Conservation (phyloP, 2,113 vertebrate genomes). For the Aspidoscelis tigris region DNA sequence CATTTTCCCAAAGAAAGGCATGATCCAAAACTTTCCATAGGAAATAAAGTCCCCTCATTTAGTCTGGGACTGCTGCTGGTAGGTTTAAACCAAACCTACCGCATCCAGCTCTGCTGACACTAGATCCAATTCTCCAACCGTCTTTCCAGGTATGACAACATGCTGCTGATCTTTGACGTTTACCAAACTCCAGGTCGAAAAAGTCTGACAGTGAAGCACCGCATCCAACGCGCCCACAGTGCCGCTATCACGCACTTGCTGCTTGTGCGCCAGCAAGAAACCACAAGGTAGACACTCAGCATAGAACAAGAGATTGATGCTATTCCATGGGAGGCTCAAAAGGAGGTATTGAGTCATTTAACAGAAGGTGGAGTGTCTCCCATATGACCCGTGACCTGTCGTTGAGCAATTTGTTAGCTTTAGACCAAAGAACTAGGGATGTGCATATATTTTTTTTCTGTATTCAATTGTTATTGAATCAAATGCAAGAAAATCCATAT, state of each 20-base stretch:
- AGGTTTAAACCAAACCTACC: neutral
- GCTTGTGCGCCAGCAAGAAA: slow-evolving; percentile 54
- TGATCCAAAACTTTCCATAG: neutral
- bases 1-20: neutral
- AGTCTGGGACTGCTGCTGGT: neutral
- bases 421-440: neutral
- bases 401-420: neutral
- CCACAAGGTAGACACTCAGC: slow-evolving; percentile 51
- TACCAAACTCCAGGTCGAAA: slow-evolving; percentile 50
- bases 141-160: slow-evolving; percentile 56
- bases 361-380: neutral
- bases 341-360: neutral
- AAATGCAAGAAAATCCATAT: no score
- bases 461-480: no score
- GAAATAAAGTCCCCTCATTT: neutral
- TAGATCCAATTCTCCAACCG: neutral
- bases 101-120: neutral
- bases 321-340: neutral
- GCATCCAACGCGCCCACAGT: slow-evolving; percentile 47
- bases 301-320: neutral
- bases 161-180: slow-evolving; percentile 57
- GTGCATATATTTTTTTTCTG: no score
- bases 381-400: neutral
- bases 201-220: slow-evolving; percentile 43
- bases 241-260: slow-evolving; percentile 59